Evolutionary conservation across 2,797 vertebrate genomes (phyloP), one percentile per base, ranked within the genome.

Genomic region (Lerista edwardsae): DNA sequence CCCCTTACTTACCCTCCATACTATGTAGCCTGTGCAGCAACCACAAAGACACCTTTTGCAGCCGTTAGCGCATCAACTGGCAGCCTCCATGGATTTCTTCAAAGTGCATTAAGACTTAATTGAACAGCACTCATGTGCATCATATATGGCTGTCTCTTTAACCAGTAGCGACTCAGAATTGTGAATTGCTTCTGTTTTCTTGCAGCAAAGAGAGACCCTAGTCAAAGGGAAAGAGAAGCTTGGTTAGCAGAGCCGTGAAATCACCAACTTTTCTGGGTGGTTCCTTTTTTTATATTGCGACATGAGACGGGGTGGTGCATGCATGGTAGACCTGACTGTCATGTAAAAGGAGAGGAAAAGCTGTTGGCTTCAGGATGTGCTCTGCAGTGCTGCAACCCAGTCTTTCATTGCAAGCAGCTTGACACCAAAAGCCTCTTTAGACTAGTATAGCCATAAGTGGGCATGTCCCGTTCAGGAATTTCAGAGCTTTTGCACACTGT

Each of bases 11-110:
- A 51, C 61, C 59, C 34, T 65, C 31, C 55, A 41, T 7, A 73
- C 79, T 79, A 36, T 17, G 62, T 44, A 78, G 3, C 55, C 15
- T 64, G 41, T 17, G n/a, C 27, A 73, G 76, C 59, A 79, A 62
- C 14, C 14, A 2, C 51, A 79, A 74, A 84, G 61, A 27, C 11
- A 65, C 77, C 68, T 79, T 73, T 62, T 36, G 41, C 59, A 39
- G 17, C n/a, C 34, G 34, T 71, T 59, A 71, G 21, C 36, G 44
- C 55, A 74, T 65, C 77, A 65, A 41, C 69, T 41, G 61, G 27
- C 69, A 74, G 44, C 67, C 69, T 73, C 74, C 44, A 19, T 79
- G 69, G 83, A 79, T 79, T 73, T n/a, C 34, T 74, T 79, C 44
- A 79, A 65, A 79, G 44, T 73, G 44, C 59, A 51, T 73, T 73